These are phyloP conservation scores for Drosophila bocqueti DNA, from an alignment of 1,140 invertebrate species.

Conservation along the genomic window DNA sequence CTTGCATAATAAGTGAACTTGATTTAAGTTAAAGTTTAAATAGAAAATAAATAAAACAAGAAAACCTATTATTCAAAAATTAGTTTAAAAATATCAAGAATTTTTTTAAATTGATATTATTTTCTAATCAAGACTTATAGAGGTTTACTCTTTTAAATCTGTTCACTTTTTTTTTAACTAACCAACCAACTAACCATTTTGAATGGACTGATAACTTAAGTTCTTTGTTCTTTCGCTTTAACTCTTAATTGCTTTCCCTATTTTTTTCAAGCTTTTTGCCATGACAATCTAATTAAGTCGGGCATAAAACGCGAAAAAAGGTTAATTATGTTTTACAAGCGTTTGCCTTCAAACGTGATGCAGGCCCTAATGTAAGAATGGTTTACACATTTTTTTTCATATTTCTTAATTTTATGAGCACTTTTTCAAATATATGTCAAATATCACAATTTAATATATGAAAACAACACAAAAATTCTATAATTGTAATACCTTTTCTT, in stretches of 20 bases:
- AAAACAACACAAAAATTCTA: not conserved
- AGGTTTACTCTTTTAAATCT: too few species aligned
- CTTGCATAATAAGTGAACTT: too few species aligned
- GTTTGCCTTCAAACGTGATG: slow-evolving; percentile 38
- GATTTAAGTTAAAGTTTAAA: not conserved
- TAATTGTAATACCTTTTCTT: too few species aligned
- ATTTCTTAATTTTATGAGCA: not conserved
- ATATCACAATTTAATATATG: not conserved
- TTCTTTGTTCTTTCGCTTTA: not conserved
- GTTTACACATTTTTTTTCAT: not conserved
- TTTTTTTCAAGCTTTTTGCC: not conserved
- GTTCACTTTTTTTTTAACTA: too few species aligned
- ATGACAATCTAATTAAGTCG: slow-evolving; percentile 1
- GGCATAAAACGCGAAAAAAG: not conserved
- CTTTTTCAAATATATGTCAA: not conserved
- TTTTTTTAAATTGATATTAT: not conserved
- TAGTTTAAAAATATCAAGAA: not conserved
- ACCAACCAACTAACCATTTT: not conserved
- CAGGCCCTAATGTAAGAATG: slow-evolving; percentile 3
- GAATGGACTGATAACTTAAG: not conserved
- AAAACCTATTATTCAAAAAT: not conserved
- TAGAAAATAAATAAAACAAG: not conserved
- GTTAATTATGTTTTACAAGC: slow-evolving; percentile 59
- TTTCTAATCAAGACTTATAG: not conserved
- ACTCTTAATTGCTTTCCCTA: not conserved